A percentile compares a stretch with the other conserved stretches of the same genome.
Conservation (phyloP, 2,113 vertebrate genomes). For the Pollimyrus isidori region DNA sequence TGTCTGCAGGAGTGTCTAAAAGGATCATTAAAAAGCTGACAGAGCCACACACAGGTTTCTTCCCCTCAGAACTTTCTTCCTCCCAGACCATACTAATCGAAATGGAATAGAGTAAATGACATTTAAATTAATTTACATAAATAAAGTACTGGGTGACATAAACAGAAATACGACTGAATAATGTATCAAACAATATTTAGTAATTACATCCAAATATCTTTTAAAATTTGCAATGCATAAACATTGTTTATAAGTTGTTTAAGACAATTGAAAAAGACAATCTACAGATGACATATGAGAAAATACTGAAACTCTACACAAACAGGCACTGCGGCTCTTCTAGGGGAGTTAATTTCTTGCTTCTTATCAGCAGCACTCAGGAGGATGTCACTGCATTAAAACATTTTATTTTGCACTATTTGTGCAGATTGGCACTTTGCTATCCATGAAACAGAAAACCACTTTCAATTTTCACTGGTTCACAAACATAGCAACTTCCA, state of each 20-base stretch:
- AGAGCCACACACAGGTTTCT: slow-evolving; percentile 16
- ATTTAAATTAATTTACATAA: not conserved
- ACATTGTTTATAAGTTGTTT: not conserved
- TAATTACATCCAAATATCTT: not conserved
- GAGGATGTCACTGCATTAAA: not conserved
- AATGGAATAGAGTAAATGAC: not conserved
- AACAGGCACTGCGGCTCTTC: not conserved
- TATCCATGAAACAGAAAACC: not conserved
- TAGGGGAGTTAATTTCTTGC: not conserved
- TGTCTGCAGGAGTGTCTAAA: not conserved
- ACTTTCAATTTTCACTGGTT: not conserved
- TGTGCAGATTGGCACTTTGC: not conserved
- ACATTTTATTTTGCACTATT: not conserved
- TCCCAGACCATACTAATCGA: slow-evolving; percentile 21
- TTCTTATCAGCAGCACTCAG: not conserved
- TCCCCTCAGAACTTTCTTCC: slow-evolving; percentile 41
- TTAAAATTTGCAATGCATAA: not conserved
- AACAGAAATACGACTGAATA: not conserved
- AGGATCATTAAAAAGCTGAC: slow-evolving; percentile 37
- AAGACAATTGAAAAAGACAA: not conserved
- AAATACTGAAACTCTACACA: not conserved
- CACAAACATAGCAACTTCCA: not conserved
- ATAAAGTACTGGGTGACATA: not conserved
- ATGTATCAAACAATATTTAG: not conserved
- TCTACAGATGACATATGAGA: not conserved